Percentiles rank a stretch among this genome's conserved stretches.
Conservation (phyloP, 2,888 invertebrate genomes). For the Hydropsyche betteni region DNA sequence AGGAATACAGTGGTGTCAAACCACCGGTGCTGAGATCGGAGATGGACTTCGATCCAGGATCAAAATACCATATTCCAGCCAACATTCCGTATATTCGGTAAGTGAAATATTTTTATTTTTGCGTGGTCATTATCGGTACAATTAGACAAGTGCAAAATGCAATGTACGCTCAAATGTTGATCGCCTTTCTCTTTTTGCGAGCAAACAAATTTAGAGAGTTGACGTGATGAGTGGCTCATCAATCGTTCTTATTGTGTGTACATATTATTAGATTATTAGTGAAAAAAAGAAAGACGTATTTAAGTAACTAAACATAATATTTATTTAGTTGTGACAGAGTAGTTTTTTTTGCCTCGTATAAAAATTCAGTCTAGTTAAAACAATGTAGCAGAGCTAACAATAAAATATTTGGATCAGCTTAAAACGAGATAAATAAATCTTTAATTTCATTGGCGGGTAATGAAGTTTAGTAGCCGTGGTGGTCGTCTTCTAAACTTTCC, state of each 20-base stretch:
- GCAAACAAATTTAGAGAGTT: slow-evolving; percentile 26
- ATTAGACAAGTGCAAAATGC: slow-evolving; percentile 18
- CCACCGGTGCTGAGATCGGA: slow-evolving; percentile 87
- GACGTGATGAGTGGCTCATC: background rate
- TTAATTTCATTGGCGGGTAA: slow-evolving; percentile 27
- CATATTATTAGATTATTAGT: background rate
- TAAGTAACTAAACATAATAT: slow-evolving; percentile 49
- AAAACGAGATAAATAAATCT: slow-evolving; percentile 49
- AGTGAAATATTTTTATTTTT: slow-evolving; percentile 59
- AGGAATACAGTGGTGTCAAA: slow-evolving; percentile 84
- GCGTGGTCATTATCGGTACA: slow-evolving; percentile 9
- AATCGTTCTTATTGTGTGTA: background rate
- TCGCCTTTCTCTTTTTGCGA: slow-evolving; percentile 25
- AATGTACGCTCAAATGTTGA: slow-evolving; percentile 11
- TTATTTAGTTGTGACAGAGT: slow-evolving; percentile 39
- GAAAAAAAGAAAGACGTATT: slow-evolving; percentile 9
- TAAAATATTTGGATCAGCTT: slow-evolving; percentile 49
- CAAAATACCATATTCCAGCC: slow-evolving; percentile 92
- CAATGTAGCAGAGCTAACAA: slow-evolving; percentile 43
- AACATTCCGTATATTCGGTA: slow-evolving; percentile 91
- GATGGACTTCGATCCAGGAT: slow-evolving; percentile 90
- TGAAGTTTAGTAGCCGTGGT: slow-evolving; percentile 58
- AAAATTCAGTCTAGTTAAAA: slow-evolving; percentile 50
- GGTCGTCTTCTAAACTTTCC: slow-evolving; percentile 55
- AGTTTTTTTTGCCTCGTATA: slow-evolving; percentile 49